phyloP scores from a whole-genome alignment of 2,113 vertebrate genomes.

The Pteronura brasiliensis region DNA sequence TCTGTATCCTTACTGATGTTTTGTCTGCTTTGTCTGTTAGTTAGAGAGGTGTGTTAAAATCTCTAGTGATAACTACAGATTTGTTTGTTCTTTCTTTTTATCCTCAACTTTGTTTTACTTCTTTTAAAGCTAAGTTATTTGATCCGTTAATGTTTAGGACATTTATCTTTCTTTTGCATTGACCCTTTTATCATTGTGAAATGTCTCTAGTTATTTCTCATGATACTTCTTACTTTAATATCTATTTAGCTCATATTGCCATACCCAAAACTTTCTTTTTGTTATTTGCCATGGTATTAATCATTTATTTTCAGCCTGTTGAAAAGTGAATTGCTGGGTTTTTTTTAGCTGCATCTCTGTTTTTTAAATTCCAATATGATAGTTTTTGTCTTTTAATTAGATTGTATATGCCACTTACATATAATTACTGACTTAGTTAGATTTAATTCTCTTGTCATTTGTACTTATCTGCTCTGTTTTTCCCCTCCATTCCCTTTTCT shows the following conservation, averaged over 20 bases:
- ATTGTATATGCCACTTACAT: background rate
- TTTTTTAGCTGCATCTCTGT: background rate
- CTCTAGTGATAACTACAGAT: background rate
- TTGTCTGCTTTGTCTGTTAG: background rate
- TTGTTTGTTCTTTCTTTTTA: background rate
- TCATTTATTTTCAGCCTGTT: background rate
- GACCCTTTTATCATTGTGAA: background rate
- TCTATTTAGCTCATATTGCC: background rate
- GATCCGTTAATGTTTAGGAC: background rate
- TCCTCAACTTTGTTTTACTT: background rate
- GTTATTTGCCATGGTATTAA: background rate
- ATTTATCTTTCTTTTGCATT: background rate
- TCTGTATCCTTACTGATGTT: background rate
- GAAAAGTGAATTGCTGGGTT: background rate
- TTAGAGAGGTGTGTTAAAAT: background rate
- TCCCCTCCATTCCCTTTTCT: background rate
- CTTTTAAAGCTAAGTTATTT: background rate
- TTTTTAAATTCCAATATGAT: background rate
- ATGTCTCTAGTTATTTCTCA: background rate
- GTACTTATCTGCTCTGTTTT: background rate
- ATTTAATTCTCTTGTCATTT: background rate
- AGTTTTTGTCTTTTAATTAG: background rate
- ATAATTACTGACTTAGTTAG: background rate
- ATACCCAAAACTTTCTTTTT: background rate
- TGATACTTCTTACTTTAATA: background rate